Evolutionary conservation across 2,797 vertebrate genomes (phyloP).

Genomic region (Pitangus sulphuratus): DNA sequence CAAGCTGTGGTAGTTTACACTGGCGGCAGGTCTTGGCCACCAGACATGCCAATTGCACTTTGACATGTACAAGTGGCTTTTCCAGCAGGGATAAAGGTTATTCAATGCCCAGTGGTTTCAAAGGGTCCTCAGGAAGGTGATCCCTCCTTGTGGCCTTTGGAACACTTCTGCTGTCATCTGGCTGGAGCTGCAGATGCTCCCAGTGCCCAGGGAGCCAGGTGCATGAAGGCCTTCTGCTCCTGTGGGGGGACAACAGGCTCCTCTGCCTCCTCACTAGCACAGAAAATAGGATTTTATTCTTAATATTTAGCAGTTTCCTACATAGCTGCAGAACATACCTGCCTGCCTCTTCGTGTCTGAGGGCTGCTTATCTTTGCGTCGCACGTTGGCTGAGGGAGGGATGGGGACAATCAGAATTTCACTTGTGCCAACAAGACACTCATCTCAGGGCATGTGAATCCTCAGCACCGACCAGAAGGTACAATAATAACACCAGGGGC

Average conservation of each 20-base stretch:
- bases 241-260: neutral
- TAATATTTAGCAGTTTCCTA: neutral
- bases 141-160: neutral
- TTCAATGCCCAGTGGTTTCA: neutral
- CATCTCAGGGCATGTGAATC: neutral
- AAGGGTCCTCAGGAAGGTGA: neutral
- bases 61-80: neutral
- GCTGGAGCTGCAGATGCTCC: neutral
- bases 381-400: neutral
- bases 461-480: neutral
- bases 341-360: neutral
- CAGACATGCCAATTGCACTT: neutral
- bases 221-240: neutral
- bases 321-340: neutral
- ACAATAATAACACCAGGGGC: accelerated
- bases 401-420: neutral
- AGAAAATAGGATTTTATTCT: neutral
- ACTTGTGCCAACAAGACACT: neutral
- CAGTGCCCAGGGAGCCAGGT: neutral
- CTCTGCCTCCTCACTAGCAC: neutral
- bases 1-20: neutral
- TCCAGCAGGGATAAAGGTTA: neutral
- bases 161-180: neutral
- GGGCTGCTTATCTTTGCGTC: neutral
- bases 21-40: neutral